Evolutionary conservation across 1,140 invertebrate species (phyloP).

Genomic region (Prorops nasuta): DNA sequence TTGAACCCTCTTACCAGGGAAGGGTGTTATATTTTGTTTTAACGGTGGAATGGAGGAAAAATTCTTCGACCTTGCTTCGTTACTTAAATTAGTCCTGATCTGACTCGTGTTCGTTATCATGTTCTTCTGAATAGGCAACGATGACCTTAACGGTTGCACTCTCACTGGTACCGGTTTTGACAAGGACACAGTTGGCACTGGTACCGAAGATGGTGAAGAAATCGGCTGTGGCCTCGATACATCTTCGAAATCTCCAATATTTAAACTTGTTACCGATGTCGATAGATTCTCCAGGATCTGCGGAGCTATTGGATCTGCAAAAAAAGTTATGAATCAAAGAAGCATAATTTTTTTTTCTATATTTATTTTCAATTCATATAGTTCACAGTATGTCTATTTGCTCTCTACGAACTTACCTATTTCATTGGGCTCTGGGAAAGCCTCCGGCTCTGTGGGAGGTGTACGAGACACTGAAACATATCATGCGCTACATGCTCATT

Average conservation of each 20-base stretch:
- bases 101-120: constrained; percentile 49
- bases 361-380: not conserved
- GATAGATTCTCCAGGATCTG: constrained; percentile 50
- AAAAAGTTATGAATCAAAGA: not conserved
- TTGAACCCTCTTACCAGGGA: constrained; percentile 42
- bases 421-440: constrained; percentile 52
- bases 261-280: constrained; percentile 50
- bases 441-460: constrained; percentile 50
- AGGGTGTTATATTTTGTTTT: constrained; percentile 45
- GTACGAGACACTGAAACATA: constrained; percentile 58
- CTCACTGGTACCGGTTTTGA: constrained; percentile 49
- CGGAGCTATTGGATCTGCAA: constrained; percentile 47
- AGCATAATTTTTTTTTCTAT: not conserved
- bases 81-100: constrained; percentile 47
- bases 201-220: constrained; percentile 14
- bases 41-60: constrained; percentile 50
- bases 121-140: constrained; percentile 46
- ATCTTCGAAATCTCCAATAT: constrained; percentile 31
- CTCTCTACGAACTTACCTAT: constrained; percentile 54
- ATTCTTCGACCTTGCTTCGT: constrained; percentile 37
- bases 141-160: constrained; percentile 51
- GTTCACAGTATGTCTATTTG: no score
- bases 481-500: constrained; percentile 54
- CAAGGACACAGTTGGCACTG: constrained; percentile 29
- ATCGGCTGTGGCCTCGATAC: constrained; percentile 35